A percentile compares a stretch with the other conserved stretches of the same genome.
Conservation (phyloP, 2,113 vertebrate species). For the Uropsilus gracilis region DNA sequence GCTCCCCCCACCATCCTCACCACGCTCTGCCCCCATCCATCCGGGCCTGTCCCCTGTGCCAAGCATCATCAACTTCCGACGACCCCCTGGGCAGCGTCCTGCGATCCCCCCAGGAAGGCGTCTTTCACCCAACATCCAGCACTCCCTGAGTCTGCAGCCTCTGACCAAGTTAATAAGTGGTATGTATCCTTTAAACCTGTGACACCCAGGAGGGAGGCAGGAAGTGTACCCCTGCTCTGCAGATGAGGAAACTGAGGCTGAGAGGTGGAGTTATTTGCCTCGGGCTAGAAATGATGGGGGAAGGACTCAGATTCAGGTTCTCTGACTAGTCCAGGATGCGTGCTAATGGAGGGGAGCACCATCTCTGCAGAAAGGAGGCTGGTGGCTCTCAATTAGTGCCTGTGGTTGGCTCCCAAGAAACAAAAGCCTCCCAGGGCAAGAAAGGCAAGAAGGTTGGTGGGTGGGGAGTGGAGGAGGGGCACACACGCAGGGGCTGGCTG, state of each 20-base stretch:
- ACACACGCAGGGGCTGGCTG: background rate
- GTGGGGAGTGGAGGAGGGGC: background rate
- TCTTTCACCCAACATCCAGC: background rate
- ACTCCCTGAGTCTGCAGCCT: background rate
- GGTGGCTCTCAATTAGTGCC: background rate
- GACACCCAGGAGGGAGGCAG: background rate
- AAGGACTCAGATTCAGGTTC: background rate
- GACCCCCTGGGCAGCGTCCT: background rate
- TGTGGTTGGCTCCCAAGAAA: background rate
- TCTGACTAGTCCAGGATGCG: background rate
- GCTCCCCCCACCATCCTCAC: background rate
- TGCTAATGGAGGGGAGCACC: background rate
- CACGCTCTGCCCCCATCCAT: background rate
- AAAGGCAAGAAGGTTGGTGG: background rate
- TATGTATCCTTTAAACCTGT: background rate
- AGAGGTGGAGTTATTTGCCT: background rate
- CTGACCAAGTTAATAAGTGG: rapidly evolving
- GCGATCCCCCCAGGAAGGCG: background rate
- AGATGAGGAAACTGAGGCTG: slow-evolving; percentile 38
- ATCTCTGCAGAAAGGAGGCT: background rate
- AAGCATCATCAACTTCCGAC: background rate
- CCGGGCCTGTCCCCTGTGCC: background rate
- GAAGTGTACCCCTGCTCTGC: background rate
- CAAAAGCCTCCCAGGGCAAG: background rate
- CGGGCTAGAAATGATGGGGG: background rate